Base-by-base conservation (phyloP, 2,888 invertebrate genomes). In the Galeopsomyia nigrocyanea region DNA sequence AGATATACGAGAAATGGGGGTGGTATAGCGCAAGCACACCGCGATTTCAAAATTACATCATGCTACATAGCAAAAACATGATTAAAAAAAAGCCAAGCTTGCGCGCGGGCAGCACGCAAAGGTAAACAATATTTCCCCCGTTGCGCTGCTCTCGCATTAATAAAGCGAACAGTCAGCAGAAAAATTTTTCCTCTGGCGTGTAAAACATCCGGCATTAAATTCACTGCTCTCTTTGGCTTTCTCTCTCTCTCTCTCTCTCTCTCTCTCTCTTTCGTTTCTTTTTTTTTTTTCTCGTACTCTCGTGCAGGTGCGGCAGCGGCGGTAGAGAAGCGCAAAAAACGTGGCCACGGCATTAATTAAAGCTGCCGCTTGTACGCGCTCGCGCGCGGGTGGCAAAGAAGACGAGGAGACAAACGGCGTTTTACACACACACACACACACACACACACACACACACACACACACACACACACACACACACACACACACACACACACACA, bases 301-400 rank as follows among this genome's bases (percentile, higher is more conserved):
- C 39, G 39, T 10, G 39, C 39, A 39, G 39, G 39, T 39, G 39
- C 39, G 39, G 39, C 39, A 7, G 26, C 26, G 26, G 26, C n/a
- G 31, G 31, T 31, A 7, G 31, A 10, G 39, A 39, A 39, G 39
- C 19, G 50, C 55, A 64, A 53, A 53, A 46, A 39, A 21, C 39
- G 1, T 19, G 56, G 49, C 62, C 68, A 19, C 49, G 49, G 49
- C 63, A 58, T 63, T 69, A 69, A 69, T 69, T 69, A 63, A 69
- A 69, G 39, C 57, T 61, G 21, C 19, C 3, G 39, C 2, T 31
- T 17, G 3, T 13, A 22, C 21, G 13, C 6, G 31, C n/a, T 21
- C 19, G n/a, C 13, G 39, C 46, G 49, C 17, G 60, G 2, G 60
- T 21, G 19, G 21, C 3, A 50, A 13, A 3, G 26, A 26, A 56